Base-by-base conservation (phyloP, 2,797 vertebrate genomes). In the Acropternis orthonyx region DNA sequence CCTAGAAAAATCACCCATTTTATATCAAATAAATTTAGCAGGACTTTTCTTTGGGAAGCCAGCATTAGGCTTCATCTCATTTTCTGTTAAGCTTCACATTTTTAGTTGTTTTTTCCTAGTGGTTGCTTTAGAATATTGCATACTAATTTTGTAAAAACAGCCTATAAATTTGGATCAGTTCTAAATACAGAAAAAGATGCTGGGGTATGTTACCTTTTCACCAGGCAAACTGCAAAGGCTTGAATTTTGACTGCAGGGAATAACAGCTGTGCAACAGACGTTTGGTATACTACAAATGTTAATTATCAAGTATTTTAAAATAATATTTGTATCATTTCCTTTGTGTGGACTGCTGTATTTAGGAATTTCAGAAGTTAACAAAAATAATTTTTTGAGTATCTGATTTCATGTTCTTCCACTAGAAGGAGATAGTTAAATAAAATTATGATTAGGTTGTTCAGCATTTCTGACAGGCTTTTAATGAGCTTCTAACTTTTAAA, bases 391-490 rank as follows among this genome's bases (percentile, higher is more conserved):
- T 59, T 66, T 72, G 20, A 49, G 20, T 65, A 12, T 41, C 32
- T 74, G 58, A 69, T 92, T 91, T 92, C 39, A 65, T 74, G 52
- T 48, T 66, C 75, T 93, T 48, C 95, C 89, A 76, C 96, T 94
- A 96, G 96, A 96, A 93, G 80, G 78, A 92, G 95, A 80, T 48
- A 95, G 83, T 87, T 37, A 83, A 92, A 73, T 84, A 91, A 68
- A 67, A 87, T 72, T 78, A 75, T 34, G 7, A 41, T 61, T 71
- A 18, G 22, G 41, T 90, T 32, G 18, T 34, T 78, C 32, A 44
- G 6, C 6, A 5, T 43, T 68, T 68, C 76, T 76, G 21, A 37
- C 41, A 56, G 14, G 14, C 36, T 78, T 85, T 75, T n/a, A 72
- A 72, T 14, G 28, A 78, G 17, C 18, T 55, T 65, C 41, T 46